Percentiles rank a stretch among this genome's conserved stretches.
These are phyloP conservation scores for Pseudomyrmex dendroicus DNA, from an alignment of 1,140 invertebrate species.

Conservation along the genomic window DNA sequence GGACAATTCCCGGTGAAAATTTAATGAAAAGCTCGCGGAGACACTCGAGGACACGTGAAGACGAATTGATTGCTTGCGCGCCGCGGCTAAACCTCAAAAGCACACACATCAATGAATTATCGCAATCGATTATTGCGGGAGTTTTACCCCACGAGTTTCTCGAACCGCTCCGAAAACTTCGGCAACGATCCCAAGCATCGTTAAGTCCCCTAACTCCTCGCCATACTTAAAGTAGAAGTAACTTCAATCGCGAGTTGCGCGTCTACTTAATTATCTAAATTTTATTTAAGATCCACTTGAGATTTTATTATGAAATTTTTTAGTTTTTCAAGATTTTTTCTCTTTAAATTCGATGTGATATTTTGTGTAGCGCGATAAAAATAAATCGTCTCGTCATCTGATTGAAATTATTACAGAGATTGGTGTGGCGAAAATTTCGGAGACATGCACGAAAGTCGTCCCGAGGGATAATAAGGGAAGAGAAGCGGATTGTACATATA, in stretches of 20 bases:
- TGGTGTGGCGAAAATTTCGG: conserved; percentile 1
- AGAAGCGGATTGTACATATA: conserved; percentile 60
- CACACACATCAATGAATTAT: conserved; percentile 66
- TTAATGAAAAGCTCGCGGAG: conserved; percentile 72
- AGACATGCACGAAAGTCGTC: conserved; percentile 13
- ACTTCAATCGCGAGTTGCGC: neutral
- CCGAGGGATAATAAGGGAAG: conserved; percentile 31
- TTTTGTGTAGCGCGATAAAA: no score
- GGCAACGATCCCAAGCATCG: neutral
- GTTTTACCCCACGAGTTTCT: neutral
- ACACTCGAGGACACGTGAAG: conserved; percentile 32
- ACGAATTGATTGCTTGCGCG: conserved; percentile 59
- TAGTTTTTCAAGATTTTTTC: neutral
- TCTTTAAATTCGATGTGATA: no score
- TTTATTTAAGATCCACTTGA: no score
- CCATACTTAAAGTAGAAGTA: conserved; percentile 2
- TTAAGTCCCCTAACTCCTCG: neutral
- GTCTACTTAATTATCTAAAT: no score
- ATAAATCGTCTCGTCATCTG: neutral
- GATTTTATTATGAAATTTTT: neutral
- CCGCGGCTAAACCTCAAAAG: conserved; percentile 66
- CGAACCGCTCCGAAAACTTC: neutral
- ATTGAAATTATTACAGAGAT: conserved; percentile 26
- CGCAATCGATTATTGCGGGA: conserved; percentile 45
- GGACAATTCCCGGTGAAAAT: conserved; percentile 73